Evolutionary conservation across 2,888 invertebrate species (phyloP), one percentile per base, ranked within the genome.

Genomic region (Malachius bipustulatus): DNA sequence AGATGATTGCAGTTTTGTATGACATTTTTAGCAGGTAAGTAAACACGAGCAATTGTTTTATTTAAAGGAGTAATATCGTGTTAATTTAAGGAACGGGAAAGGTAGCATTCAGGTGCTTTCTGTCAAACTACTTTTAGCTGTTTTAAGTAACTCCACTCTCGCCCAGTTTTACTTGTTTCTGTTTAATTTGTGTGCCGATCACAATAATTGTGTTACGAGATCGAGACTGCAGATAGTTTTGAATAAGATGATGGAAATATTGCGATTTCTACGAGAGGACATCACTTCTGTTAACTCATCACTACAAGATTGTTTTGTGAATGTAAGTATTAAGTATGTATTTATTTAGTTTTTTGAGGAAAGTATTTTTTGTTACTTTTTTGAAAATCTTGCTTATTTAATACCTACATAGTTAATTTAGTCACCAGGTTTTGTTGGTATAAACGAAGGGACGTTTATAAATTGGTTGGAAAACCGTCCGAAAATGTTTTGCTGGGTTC

Each of bases 141-240:
- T 81, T 4, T 62, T 85, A 36, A 77, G 80, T 47, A 70, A 70
- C 45, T 75, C 76, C 28, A 67, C 72, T 12, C 63, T 77, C 8
- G 60, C 68, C 31, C 79, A 82, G 40, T 65, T 73, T 45, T 69
- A 72, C 65, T 66, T 69, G 39, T 82, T 77, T 32, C 63, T 84
- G 31, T 82, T 81, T 52, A 70, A 71, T 47, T 74, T 79, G 47
- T 69, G 78, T 49, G 73, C 79, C 2, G 82, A 83, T 56, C 79
- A 82, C 50, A 82, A 82, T 52, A 77, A 79, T 24, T 82, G 79
- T 45, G 70, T 82, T 30, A 75, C 77, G 0, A 70, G 74, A 32
- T 66, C 71, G 33, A 64, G 75, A 16, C 60, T 85, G 32, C 67
- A 73, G 3, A 65, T 68, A 1, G 57, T 84, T 34, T 57, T 85